These are phyloP conservation scores for Drosophila colorata DNA, from an alignment of 2,888 invertebrate species.

Conservation along the genomic window DNA sequence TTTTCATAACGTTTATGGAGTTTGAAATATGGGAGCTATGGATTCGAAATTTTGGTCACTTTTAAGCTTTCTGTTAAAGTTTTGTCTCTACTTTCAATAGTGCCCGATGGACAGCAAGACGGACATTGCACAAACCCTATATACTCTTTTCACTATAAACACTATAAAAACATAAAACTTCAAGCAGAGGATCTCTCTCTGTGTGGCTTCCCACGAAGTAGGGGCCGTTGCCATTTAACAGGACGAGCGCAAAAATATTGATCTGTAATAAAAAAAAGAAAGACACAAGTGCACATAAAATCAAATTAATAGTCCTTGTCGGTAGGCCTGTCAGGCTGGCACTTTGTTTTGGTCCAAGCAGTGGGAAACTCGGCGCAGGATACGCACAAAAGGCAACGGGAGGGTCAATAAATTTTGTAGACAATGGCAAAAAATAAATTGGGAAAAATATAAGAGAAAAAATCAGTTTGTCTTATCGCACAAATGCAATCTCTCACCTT, in stretches of 20 bases:
- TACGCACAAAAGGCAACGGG: conserved; percentile 47
- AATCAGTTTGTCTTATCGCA: conserved; percentile 68
- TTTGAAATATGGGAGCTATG: too few species aligned
- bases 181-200: conserved; percentile 4
- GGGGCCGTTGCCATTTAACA: conserved; percentile 49
- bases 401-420: conserved; percentile 54
- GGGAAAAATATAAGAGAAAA: conserved; percentile 13
- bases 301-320: conserved; percentile 78
- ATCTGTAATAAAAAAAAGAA: conserved; percentile 62
- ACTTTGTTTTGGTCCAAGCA: conserved; percentile 77
- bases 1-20: too few species aligned
- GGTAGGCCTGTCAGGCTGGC: conserved; percentile 63
- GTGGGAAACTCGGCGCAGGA: conserved; percentile 70
- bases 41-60: too few species aligned
- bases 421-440: conserved; percentile 44
- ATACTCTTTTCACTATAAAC: too few species aligned
- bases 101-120: too few species aligned
- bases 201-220: conserved; percentile 66
- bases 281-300: conserved; percentile 76
- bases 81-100: too few species aligned
- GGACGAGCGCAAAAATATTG: conserved; percentile 74
- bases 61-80: too few species aligned
- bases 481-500: conserved; percentile 78
- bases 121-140: too few species aligned
- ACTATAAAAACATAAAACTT: too few species aligned